Evolutionary conservation across 2,797 vertebrate species (phyloP), one percentile per base, ranked within the genome.

Genomic region (Enteromius argenteus): DNA sequence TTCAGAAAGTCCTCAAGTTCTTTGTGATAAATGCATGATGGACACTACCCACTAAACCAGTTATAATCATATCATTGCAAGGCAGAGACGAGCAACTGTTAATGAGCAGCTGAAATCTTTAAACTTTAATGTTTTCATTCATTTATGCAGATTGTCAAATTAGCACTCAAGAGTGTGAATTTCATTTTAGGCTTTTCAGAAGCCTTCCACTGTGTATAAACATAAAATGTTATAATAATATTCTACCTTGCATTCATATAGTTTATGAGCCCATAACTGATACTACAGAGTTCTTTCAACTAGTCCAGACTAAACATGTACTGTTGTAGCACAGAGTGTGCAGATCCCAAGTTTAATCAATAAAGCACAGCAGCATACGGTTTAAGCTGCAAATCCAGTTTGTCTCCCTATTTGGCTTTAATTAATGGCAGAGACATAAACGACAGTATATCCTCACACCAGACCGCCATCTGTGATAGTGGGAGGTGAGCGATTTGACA

Each of bases 381-480:
- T 84, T 79, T 79, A 81, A 79, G 80, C 44, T 77, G 80, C 64
- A 81, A 86, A 86, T 86, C 79, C 58, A 84, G 79, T 73, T 79
- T 68, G 78, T 67, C 78, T 69, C 73, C 79, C 80, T 81, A 67
- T 84, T 86, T 87, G 80, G 88, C 76, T 83, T 87, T 86, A 86
- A 85, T 84, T 84, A 86, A 62, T 39, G 51, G 72, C 66, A 75
- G 74, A 86, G 74, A 86, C 71, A 73, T 82, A 80, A 67, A 60
- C 53, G 69, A 62, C 83, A 84, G 81, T 42, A 81, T 72, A 79
- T 87, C 75, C 85, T 83, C 69, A 74, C 73, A 87, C 75, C 86
- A 89, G 82, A 85, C 84, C 14, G 51, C 85, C 87, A 88, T 88
- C 87, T 88, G 87, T 67, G 86, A 53, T 68, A 14, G 66, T 69